Percentiles rank a stretch among this genome's conserved stretches.
Evolutionary conservation across 2,797 vertebrate species (phyloP).

Genomic region (Tapera naevia): DNA sequence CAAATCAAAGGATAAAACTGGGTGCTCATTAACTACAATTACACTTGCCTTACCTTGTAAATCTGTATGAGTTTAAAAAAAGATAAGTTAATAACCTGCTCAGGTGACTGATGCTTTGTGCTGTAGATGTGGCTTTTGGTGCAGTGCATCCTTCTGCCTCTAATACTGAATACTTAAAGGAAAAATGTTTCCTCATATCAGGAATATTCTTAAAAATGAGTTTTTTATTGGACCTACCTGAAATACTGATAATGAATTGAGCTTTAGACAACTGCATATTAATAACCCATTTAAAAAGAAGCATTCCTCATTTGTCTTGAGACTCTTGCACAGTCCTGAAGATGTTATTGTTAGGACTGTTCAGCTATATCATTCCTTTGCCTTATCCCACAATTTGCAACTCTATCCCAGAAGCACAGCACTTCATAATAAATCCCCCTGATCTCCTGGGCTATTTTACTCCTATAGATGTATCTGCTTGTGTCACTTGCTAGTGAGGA

Average conservation of each 20-base stretch:
- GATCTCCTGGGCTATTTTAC: accelerated
- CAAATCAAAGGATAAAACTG: not conserved
- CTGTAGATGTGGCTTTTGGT: not conserved
- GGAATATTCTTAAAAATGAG: not conserved
- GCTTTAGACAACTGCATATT: not conserved
- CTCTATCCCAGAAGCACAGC: not conserved
- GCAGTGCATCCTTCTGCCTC: not conserved
- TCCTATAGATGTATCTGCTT: not conserved
- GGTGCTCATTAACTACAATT: not conserved
- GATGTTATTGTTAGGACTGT: not conserved
- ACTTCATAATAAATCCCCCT: accelerated
- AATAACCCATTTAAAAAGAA: not conserved
- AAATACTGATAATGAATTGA: not conserved
- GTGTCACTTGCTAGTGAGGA: no score
- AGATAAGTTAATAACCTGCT: not conserved
- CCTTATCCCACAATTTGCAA: not conserved
- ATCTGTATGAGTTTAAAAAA: not conserved
- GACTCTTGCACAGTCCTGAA: accelerated
- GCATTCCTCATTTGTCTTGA: accelerated
- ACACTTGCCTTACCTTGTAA: not conserved
- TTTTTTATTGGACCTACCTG: not conserved
- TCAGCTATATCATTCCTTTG: not conserved
- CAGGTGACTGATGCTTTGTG: not conserved
- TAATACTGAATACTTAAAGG: not conserved
- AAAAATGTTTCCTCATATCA: not conserved